A percentile compares a stretch with the other conserved stretches of the same genome.
These are phyloP conservation scores for Cuniculus paca DNA, from an alignment of 2,797 vertebrate species.

Conservation along the genomic window DNA sequence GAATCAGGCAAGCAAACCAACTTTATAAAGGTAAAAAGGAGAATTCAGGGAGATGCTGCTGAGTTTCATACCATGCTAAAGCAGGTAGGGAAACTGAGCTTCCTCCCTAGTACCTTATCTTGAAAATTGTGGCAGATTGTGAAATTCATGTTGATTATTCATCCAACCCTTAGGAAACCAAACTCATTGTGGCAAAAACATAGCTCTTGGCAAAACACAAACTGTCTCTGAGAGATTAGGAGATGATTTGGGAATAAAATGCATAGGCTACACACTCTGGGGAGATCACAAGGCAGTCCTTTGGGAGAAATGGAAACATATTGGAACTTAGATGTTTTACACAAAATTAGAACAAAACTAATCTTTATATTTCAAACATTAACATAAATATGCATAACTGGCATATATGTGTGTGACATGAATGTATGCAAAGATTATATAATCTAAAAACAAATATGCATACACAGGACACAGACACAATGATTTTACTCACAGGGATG, in stretches of 20 bases:
- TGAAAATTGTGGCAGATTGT: neutral
- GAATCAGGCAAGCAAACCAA: too few relatives aligned
- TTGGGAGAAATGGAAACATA: neutral
- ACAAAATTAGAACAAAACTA: constrained; percentile 11
- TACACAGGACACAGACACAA: neutral
- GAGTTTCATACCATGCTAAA: neutral
- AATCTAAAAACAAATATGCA: neutral
- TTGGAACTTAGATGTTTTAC: neutral
- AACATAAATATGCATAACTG: neutral
- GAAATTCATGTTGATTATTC: constrained; percentile 9
- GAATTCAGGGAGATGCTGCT: neutral
- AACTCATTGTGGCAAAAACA: constrained; percentile 46
- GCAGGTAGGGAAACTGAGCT: neutral
- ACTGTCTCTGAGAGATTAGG: neutral
- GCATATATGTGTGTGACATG: neutral
- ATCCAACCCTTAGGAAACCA: constrained; percentile 22
- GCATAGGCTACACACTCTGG: neutral
- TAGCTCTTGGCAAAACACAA: constrained; percentile 34
- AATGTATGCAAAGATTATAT: neutral
- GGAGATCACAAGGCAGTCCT: neutral
- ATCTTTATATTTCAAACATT: neutral
- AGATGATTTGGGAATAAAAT: neutral
- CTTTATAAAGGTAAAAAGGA: neutral
- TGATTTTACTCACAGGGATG: neutral
- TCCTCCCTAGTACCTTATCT: neutral